Evolutionary conservation across 2,797 vertebrate species (phyloP).

Genomic region (Ptychadena robeensis): DNA sequence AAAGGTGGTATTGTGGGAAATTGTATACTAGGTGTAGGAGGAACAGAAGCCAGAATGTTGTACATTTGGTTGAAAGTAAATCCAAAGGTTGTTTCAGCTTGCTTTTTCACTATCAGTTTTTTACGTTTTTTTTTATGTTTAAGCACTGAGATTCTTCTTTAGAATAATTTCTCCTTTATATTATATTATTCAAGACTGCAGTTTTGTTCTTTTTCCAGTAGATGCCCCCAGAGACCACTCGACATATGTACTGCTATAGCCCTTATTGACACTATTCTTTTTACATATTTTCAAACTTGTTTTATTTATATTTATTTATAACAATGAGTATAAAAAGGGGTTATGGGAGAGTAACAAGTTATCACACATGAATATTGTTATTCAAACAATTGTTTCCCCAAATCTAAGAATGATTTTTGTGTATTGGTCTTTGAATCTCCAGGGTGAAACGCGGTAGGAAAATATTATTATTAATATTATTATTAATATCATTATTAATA

Average conservation of each 20-base stretch:
- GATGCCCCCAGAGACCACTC: conserved; percentile 93
- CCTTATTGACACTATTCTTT: neutral
- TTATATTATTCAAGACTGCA: conserved; percentile 71
- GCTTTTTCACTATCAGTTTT: neutral
- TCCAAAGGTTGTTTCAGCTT: neutral
- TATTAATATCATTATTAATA: too few species aligned
- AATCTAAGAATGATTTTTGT: too few species aligned
- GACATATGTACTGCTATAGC: conserved; percentile 60
- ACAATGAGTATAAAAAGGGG: neutral
- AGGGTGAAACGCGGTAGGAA: too few species aligned
- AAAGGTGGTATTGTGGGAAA: neutral
- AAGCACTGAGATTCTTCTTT: neutral
- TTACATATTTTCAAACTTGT: neutral
- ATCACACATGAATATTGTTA: neutral
- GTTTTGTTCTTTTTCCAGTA: conserved; percentile 82
- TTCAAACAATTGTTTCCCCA: too few species aligned
- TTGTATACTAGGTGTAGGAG: too few species aligned
- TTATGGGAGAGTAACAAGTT: neutral
- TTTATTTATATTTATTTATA: neutral
- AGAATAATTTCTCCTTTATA: neutral
- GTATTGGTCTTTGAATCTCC: too few species aligned
- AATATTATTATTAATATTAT: too few species aligned
- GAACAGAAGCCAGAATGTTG: neutral
- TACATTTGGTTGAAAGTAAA: neutral
- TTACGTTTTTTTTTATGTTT: neutral